Base-by-base conservation (phyloP, 2,888 invertebrate species). In the Hybos culiciformis region DNA sequence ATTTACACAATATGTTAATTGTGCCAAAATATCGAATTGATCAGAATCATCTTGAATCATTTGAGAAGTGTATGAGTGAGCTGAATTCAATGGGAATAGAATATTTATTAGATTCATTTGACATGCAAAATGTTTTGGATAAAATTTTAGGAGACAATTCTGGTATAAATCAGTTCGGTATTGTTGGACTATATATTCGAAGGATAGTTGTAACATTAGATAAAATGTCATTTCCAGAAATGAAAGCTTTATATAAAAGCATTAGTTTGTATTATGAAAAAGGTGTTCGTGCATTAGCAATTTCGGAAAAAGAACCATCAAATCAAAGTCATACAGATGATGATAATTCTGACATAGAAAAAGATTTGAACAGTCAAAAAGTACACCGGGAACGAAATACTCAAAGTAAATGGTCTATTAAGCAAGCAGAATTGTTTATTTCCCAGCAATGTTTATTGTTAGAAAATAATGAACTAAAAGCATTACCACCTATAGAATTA, bases 341-440 rank as follows among this genome's bases (percentile, higher is more conserved):
- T 12, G 45, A 46, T 14, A 48, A 49, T 3, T 47, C 37, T 7
- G 47, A 46, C 18, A 44, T 48, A 9, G 54, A 53, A 36, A n/a
- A n/a, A n/a, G 47, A 51, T 1, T 24, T 54, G 8, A 49, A 53
- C 36, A 53, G 52, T 0, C 53, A 55, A 9, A 52, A 50, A 1
- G 51, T 52, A 5, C 53, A 56, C 32, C 53, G 53, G 15, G 52
- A 56, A 34, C 54, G 56, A 2, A 58, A 59, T 47, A 49, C 74
- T 50, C 72, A 77, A 53, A 75, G 78, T 50, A 77, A 78, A 45
- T 87, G 86, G 86, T 87, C 88, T 2, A 77, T 82, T 48, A 80
- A 84, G 54, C 91, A 92, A 67, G 90, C 91, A 0, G 91, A 92
- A 62, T 69, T 87, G 39, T 86, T 91, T 57, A 82, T 91, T 43